Evolutionary conservation across 1,140 invertebrate genomes (phyloP), one percentile per base, ranked within the genome.

Genomic region (Laupala kohalensis): DNA sequence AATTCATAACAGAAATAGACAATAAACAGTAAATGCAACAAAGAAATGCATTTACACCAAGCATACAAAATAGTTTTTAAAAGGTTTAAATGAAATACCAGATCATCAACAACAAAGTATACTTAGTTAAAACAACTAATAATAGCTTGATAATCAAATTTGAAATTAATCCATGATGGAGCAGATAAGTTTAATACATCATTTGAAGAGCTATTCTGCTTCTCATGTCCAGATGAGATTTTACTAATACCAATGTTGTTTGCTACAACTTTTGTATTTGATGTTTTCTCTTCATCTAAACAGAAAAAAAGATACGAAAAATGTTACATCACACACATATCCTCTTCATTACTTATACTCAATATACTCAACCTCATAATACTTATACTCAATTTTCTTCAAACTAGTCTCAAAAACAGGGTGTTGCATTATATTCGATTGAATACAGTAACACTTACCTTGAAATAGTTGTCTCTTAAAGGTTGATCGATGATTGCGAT

Each of bases 121-220:
- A 30, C 64, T 30, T 4, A 25, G 25, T 26, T 29, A 9, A 81
- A 80, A 75, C 84, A 85, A 30, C 85, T 83, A 70, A 85, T 78
- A 26, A 87, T 85, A 15, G 84, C 85, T 68, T 80, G 80, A 73
- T 76, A 79, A 74, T 87, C 82, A 77, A 86, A 86, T 75, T 84
- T 86, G 75, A 87, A 87, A 76, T 86, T 84, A 3, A 83, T 78
- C 85, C 85, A 87, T 13, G 84, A 85, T 13, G 84, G 83, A 4
- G 85, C 83, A 67, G 81, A 80, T 69, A 85, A 86, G 70, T 80
- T 69, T 53, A 74, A 70, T 25, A 73, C 70, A 15, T 80, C 76
- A 19, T 70, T 53, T 37, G 30, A 37, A 6, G 30, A 6, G 15
- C 15, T 0, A 68, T 0, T 27, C 23, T n/a, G 26, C 27, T 30